Evolutionary conservation across 2,888 invertebrate genomes (phyloP).

Genomic region (Dryobotodes eremita): DNA sequence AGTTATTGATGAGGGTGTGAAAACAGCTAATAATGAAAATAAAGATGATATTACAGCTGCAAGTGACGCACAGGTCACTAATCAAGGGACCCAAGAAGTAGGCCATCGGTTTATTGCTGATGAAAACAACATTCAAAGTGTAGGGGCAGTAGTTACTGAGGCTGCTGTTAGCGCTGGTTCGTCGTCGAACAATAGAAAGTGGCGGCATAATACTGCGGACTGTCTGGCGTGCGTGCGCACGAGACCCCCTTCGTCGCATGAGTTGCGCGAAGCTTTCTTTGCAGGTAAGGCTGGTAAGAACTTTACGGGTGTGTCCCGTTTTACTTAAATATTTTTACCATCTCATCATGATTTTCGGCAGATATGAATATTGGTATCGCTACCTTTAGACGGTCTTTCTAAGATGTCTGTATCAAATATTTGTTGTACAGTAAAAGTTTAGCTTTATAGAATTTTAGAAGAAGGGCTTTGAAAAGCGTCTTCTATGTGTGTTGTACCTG

Average conservation of each 20-base stretch:
- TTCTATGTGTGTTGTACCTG: background rate
- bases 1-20: slow-evolving; percentile 52
- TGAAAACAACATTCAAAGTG: slow-evolving; percentile 55
- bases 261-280: slow-evolving; percentile 88
- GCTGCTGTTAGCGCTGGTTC: slow-evolving; percentile 44
- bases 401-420: background rate
- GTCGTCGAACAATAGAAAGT: slow-evolving; percentile 59
- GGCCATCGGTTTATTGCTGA: slow-evolving; percentile 37
- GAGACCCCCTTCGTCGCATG: slow-evolving; percentile 85
- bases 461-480: background rate
- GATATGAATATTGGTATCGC: background rate
- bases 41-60: slow-evolving; percentile 44
- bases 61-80: slow-evolving; percentile 37
- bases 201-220: slow-evolving; percentile 81
- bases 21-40: slow-evolving; percentile 60
- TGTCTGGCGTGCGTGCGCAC: slow-evolving; percentile 86
- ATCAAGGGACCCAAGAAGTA: slow-evolving; percentile 52
- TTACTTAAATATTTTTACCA: background rate
- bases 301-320: background rate
- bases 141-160: slow-evolving; percentile 52
- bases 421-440: background rate
- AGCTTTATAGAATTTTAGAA: background rate
- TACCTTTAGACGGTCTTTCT: background rate
- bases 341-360: background rate
- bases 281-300: slow-evolving; percentile 76